Evolutionary conservation across 2,797 vertebrate species (phyloP).

Genomic region (Schizopygopsis pylzovi): DNA sequence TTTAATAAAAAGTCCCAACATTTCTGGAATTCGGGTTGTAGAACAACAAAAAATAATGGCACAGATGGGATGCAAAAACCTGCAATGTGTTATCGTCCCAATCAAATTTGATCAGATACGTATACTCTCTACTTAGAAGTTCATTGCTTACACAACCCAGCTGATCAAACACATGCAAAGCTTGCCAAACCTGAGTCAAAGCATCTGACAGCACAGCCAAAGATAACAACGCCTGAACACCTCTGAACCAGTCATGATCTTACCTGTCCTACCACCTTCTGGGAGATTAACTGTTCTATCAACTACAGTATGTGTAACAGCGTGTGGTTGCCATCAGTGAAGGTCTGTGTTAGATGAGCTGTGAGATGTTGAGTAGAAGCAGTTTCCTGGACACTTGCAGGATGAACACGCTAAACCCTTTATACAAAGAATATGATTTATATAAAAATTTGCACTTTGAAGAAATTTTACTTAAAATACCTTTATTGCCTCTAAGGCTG

Average conservation of each 20-base stretch:
- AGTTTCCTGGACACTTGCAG: background rate
- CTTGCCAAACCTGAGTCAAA: background rate
- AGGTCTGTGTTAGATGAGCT: background rate
- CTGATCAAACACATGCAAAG: conserved; percentile 17
- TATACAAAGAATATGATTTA: background rate
- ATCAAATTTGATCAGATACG: background rate
- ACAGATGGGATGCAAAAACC: background rate
- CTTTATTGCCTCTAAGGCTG: background rate
- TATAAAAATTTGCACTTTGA: background rate
- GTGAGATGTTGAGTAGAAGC: background rate
- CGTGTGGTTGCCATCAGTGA: background rate
- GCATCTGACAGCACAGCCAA: background rate
- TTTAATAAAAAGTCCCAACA: too few relatives aligned
- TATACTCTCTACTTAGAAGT: background rate
- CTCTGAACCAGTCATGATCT: background rate
- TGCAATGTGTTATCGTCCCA: background rate
- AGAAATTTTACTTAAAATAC: background rate
- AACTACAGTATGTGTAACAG: background rate
- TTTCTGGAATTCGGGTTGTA: background rate
- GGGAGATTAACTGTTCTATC: background rate
- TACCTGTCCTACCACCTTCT: background rate
- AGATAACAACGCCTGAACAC: background rate
- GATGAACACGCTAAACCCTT: background rate
- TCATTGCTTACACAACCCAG: background rate
- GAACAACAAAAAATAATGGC: background rate